Percentiles rank a stretch among this genome's conserved stretches.
Evolutionary conservation across 2,888 invertebrate genomes (phyloP).

Genomic region (Eledone cirrhosa): DNA sequence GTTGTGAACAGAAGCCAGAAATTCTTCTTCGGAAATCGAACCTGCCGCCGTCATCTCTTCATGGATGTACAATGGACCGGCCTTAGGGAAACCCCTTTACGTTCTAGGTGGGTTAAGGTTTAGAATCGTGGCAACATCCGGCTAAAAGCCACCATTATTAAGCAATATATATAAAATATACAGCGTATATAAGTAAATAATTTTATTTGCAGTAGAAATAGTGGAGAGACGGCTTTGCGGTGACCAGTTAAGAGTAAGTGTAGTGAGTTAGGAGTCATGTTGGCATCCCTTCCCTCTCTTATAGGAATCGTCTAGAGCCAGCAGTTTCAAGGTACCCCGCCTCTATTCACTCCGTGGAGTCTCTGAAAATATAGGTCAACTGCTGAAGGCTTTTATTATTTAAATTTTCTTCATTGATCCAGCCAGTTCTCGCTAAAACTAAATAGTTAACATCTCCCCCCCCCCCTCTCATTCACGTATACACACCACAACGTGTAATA

Average conservation of each 20-base stretch:
- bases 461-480: too few relatives aligned
- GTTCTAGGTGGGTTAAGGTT: not conserved
- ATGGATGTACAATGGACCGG: conserved; percentile 15
- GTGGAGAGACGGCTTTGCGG: too few relatives aligned
- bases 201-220: too few relatives aligned
- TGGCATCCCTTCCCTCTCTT: not conserved
- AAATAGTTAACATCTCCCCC: not conserved
- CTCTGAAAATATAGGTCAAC: conserved; percentile 58
- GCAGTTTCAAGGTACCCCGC: conserved; percentile 58
- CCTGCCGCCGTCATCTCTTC: conserved; percentile 54
- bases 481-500: too few relatives aligned
- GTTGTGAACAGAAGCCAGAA: conserved; percentile 62
- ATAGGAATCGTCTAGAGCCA: conserved; percentile 36
- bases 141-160: too few relatives aligned
- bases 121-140: not conserved
- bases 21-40: conserved; percentile 67
- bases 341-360: conserved; percentile 56
- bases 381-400: conserved; percentile 50
- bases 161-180: too few relatives aligned
- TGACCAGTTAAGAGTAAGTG: too few relatives aligned
- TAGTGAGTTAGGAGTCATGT: too few relatives aligned
- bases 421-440: not conserved
- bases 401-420: conserved; percentile 40
- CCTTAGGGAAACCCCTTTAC: conserved; percentile 22
- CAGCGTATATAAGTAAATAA: too few relatives aligned